These are phyloP conservation scores for Symphodus melops DNA, from an alignment of 2,113 vertebrate species.

Conservation along the genomic window DNA sequence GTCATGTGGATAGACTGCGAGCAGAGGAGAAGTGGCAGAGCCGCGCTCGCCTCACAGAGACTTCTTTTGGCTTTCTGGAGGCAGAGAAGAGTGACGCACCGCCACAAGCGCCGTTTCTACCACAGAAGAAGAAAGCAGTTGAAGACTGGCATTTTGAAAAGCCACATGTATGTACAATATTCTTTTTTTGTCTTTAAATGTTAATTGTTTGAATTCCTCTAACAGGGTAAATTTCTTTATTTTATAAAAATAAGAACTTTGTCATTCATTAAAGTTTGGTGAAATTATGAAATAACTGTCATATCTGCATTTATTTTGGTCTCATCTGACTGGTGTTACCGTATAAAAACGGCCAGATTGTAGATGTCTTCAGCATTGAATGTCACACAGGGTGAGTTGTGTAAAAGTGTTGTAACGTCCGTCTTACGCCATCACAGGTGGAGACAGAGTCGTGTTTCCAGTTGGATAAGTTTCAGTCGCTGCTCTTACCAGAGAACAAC, in stretches of 20 bases:
- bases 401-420: not conserved
- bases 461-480: conserved; percentile 79
- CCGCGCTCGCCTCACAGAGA: conserved; percentile 85
- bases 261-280: too few species aligned
- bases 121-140: conserved; percentile 34
- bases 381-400: not conserved
- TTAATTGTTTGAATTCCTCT: too few species aligned
- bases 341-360: too few species aligned
- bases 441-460: conserved; percentile 81
- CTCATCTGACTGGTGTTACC: too few species aligned
- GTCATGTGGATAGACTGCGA: conserved; percentile 82
- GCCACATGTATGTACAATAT: conserved; percentile 74
- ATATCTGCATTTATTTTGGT: too few species aligned
- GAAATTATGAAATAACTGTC: too few species aligned
- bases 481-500: conserved; percentile 87
- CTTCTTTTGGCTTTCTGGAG: conserved; percentile 86
- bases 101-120: conserved; percentile 41
- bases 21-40: conserved; percentile 86
- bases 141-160: conserved; percentile 77
- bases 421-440: conserved; percentile 39
- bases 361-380: too few species aligned
- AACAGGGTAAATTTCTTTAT: too few species aligned
- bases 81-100: conserved; percentile 44
- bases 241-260: too few species aligned
- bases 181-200: too few species aligned